Conservation (phyloP, 2,113 vertebrate species). For the Chinchilla lanigera region DNA sequence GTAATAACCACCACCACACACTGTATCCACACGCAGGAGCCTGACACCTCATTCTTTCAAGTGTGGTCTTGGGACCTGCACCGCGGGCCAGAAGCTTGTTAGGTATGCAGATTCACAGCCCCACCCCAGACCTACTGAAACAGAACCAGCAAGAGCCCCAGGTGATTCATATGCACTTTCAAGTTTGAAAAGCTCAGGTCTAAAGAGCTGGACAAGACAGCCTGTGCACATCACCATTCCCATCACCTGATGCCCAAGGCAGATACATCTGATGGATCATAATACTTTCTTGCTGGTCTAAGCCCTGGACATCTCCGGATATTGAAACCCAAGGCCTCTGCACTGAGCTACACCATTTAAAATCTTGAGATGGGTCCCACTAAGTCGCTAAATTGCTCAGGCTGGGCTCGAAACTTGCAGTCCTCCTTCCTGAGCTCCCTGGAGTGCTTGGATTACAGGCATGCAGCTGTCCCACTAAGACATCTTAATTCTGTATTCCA, state of each 20-base stretch:
- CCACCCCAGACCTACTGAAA: neutral
- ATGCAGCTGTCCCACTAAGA: neutral
- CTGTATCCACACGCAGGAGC: accelerated
- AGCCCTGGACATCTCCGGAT: neutral
- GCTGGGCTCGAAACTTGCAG: neutral
- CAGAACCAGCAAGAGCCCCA: neutral
- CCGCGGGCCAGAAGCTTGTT: accelerated
- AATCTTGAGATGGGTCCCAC: neutral
- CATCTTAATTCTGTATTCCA: neutral
- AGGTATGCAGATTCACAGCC: neutral
- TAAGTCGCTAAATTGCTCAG: neutral
- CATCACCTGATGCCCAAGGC: neutral
- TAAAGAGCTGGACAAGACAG: neutral
- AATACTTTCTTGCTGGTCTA: neutral
- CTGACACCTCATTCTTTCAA: no score
- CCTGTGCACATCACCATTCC: accelerated
- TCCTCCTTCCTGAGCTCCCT: neutral
- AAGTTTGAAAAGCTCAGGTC: neutral
- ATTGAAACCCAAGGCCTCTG: neutral
- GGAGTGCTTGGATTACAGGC: neutral
- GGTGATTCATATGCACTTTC: neutral
- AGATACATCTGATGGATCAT: neutral
- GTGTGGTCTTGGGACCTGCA: neutral
- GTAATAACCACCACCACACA: neutral
- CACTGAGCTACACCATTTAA: neutral